phyloP scores from a whole-genome alignment of 2,113 vertebrate species.

The Myiagra hebetior region DNA sequence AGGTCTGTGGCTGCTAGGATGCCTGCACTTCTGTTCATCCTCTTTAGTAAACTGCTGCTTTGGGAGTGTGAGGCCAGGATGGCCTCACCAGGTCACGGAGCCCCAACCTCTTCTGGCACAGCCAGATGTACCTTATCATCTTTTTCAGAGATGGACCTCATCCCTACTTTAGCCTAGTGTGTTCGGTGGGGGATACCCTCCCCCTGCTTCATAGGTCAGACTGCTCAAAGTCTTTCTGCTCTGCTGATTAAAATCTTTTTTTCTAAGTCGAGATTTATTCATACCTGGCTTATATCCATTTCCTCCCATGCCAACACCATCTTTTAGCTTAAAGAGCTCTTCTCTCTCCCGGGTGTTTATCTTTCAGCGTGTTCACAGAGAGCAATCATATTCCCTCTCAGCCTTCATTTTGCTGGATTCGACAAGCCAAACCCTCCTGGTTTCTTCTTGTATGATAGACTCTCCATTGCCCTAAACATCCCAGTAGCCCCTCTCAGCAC shows the following conservation, averaged over 20 bases:
- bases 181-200: neutral
- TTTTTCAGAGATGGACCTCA: neutral
- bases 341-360: neutral
- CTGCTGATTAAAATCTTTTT: constrained; percentile 8
- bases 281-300: constrained; percentile 13
- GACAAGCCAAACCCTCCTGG: constrained; percentile 8
- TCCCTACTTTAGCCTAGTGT: neutral
- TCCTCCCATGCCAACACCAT: neutral
- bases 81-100: neutral
- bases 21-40: neutral
- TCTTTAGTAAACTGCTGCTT: neutral
- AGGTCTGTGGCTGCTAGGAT: neutral
- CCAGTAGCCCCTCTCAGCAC: constrained; percentile 24
- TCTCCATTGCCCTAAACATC: constrained; percentile 20
- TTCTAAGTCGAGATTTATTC: constrained; percentile 1
- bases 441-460: constrained; percentile 13
- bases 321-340: constrained; percentile 37
- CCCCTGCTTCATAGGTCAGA: neutral
- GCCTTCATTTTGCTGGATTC: constrained; percentile 32
- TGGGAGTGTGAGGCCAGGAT: neutral
- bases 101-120: rapidly evolving
- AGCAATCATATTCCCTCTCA: constrained; percentile 25
- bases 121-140: neutral
- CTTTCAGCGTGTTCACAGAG: neutral
- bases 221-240: neutral